These are phyloP conservation scores for Chloroclysta siterata DNA, from an alignment of 2,888 invertebrate species.

Conservation along the genomic window DNA sequence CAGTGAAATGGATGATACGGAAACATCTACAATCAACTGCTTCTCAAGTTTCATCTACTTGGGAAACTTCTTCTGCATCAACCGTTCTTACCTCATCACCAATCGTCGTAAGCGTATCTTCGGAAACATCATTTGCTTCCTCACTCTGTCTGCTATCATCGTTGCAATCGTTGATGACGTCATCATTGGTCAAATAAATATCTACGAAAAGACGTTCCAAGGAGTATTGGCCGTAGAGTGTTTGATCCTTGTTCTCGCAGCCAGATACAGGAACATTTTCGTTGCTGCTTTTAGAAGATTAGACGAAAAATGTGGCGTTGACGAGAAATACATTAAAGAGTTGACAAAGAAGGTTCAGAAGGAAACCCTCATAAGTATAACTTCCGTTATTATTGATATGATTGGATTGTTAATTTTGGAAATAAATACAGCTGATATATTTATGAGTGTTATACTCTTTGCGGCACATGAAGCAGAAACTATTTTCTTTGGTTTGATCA, in stretches of 20 bases:
- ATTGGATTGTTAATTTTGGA: conserved; percentile 46
- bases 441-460: conserved; percentile 50
- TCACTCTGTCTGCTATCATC: conserved; percentile 32
- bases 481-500: conserved; percentile 54
- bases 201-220: conserved; percentile 43
- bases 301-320: conserved; percentile 55
- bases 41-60: conserved; percentile 52
- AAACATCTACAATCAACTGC: conserved; percentile 36
- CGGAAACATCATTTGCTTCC: conserved; percentile 48
- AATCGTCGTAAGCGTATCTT: conserved; percentile 40
- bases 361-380: conserved; percentile 36
- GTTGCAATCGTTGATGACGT: conserved; percentile 44
- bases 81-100: conserved; percentile 56
- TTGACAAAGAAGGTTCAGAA: conserved; percentile 40
- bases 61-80: conserved; percentile 60
- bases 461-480: conserved; percentile 65
- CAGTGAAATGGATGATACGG: conserved; percentile 4
- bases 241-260: conserved; percentile 40
- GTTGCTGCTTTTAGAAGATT: conserved; percentile 52
- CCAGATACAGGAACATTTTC: conserved; percentile 42
- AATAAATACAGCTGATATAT: conserved; percentile 35
- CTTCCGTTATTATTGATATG: conserved; percentile 51
- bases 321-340: conserved; percentile 41
- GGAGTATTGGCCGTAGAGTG: conserved; percentile 46
- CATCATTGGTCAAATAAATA: conserved; percentile 30